phyloP scores from a whole-genome alignment of 2,888 invertebrate species.

The Cosmorhoe ocellata region DNA sequence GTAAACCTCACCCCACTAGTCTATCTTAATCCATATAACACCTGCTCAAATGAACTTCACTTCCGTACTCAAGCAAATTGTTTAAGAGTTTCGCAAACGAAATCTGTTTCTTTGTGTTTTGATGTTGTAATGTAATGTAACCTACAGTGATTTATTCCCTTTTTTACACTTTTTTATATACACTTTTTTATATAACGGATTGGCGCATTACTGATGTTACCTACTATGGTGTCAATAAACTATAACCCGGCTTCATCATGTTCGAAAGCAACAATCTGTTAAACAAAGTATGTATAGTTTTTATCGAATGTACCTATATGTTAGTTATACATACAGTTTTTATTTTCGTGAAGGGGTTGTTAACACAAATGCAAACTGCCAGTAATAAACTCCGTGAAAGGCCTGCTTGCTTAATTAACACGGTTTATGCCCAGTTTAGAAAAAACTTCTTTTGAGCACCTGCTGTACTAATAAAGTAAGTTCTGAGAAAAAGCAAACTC shows the following conservation, averaged over 20 bases:
- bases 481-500: too few species aligned
- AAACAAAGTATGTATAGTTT: too few species aligned
- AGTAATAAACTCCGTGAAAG: constrained; percentile 39
- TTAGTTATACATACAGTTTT: neutral
- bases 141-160: too few species aligned
- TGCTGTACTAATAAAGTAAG: too few species aligned
- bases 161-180: too few species aligned
- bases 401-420: constrained; percentile 12
- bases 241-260: too few species aligned
- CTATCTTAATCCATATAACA: constrained; percentile 45
- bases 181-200: too few species aligned
- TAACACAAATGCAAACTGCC: constrained; percentile 40
- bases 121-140: too few species aligned
- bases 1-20: constrained; percentile 40
- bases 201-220: too few species aligned
- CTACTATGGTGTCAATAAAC: too few species aligned
- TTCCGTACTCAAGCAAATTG: constrained; percentile 31
- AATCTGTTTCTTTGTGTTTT: constrained; percentile 21
- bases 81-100: constrained; percentile 28
- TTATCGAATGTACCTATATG: too few species aligned
- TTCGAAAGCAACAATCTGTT: too few species aligned
- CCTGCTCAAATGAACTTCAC: constrained; percentile 38
- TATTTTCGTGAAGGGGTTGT: constrained; percentile 19
- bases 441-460: neutral
- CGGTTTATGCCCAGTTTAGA: constrained; percentile 1